These are phyloP conservation scores for Polydrusus pterygomalis DNA, from an alignment of 2,888 invertebrate species.

Conservation along the genomic window DNA sequence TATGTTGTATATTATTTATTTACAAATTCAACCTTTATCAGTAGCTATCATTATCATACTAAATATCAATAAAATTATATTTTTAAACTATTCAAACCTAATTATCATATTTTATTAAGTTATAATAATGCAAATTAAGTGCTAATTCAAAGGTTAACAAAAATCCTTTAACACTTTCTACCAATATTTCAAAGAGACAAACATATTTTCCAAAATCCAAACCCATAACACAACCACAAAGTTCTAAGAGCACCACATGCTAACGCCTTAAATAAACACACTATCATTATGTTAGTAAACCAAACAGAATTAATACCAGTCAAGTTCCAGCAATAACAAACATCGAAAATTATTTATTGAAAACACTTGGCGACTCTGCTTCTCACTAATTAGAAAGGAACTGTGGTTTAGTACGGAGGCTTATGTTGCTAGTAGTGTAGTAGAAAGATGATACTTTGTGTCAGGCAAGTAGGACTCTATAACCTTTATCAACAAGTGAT, in stretches of 20 bases:
- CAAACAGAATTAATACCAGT: conserved; percentile 57
- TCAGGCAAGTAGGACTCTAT: too few species aligned
- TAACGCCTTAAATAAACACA: conserved; percentile 52
- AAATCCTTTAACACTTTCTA: conserved; percentile 11
- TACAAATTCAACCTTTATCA: conserved; percentile 3
- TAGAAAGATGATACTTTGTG: too few species aligned
- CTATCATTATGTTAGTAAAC: conserved; percentile 55
- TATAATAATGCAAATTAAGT: background rate
- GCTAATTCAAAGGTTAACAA: too few species aligned
- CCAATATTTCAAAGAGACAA: background rate
- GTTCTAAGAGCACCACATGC: conserved; percentile 46
- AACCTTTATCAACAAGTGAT: too few species aligned
- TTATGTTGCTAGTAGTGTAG: background rate
- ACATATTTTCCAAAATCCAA: conserved; percentile 29
- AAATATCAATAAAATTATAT: background rate
- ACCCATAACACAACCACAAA: conserved; percentile 31
- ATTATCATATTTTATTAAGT: conserved; percentile 4
- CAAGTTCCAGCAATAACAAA: conserved; percentile 54
- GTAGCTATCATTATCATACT: background rate
- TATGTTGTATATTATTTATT: too few species aligned
- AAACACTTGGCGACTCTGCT: conserved; percentile 52
- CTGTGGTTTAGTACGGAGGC: conserved; percentile 33
- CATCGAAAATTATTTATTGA: conserved; percentile 55
- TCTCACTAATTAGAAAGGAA: conserved; percentile 53
- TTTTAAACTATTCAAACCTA: background rate